phyloP scores from a whole-genome alignment of 2,797 vertebrate genomes.

The Ataeniobius toweri region DNA sequence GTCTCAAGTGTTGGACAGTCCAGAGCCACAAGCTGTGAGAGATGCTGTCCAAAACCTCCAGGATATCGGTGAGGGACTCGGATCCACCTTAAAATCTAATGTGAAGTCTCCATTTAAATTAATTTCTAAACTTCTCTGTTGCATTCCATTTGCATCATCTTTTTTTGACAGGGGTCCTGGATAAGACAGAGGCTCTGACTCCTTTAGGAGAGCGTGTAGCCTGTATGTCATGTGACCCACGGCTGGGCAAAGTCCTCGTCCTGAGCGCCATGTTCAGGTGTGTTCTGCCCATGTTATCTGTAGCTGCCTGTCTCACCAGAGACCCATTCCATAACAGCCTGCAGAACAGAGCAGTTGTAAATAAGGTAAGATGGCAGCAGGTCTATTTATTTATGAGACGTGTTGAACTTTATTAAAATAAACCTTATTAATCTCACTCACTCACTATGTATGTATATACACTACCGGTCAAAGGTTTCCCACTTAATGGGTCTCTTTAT shows the following conservation, averaged over 20 bases:
- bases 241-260: conserved; percentile 92
- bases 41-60: conserved; percentile 89
- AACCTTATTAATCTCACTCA: no score
- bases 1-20: conserved; percentile 93
- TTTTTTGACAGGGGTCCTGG: conserved; percentile 85
- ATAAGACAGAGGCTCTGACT: conserved; percentile 87
- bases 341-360: conserved; percentile 87
- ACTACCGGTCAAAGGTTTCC: no score
- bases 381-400: no score
- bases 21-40: conserved; percentile 84
- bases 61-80: conserved; percentile 83
- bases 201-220: conserved; percentile 89
- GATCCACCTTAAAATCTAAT: neutral
- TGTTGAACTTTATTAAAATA: no score
- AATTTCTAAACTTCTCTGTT: neutral
- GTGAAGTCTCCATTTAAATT: neutral
- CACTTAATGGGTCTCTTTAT: no score
- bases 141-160: neutral
- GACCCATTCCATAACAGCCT: conserved; percentile 95
- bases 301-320: conserved; percentile 90
- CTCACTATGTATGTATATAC: no score
- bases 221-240: conserved; percentile 92
- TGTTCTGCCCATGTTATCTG: conserved; percentile 88
- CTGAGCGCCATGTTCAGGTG: conserved; percentile 91
- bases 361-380: conserved; percentile 78